Evolutionary conservation across 2,888 invertebrate species (phyloP).

Genomic region (Heliothis peltigera): DNA sequence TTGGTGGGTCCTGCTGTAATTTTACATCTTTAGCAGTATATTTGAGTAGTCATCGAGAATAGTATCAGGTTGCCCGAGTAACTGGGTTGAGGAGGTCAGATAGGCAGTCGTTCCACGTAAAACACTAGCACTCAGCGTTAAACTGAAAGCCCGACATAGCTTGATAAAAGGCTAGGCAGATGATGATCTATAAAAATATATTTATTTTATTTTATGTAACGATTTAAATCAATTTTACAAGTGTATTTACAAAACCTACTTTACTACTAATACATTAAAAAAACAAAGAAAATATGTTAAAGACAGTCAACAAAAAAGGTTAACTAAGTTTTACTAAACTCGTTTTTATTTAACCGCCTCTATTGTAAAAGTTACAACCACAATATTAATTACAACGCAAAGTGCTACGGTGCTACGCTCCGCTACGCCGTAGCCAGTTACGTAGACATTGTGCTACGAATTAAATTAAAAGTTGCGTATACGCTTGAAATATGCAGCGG

Average conservation of each 20-base stretch:
- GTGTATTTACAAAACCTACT: too few relatives aligned
- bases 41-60: too few relatives aligned
- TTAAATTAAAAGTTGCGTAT: constrained; percentile 16
- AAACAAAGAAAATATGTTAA: not conserved
- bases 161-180: too few relatives aligned
- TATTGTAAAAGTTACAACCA: constrained; percentile 16
- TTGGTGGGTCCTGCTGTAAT: too few relatives aligned
- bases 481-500: not conserved
- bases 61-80: too few relatives aligned
- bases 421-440: constrained; percentile 52
- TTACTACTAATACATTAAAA: not conserved
- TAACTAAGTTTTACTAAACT: not conserved
- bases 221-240: not conserved
- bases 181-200: too few relatives aligned
- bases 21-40: too few relatives aligned
- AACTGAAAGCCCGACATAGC: too few relatives aligned
- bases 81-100: too few relatives aligned
- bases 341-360: constrained; percentile 6
- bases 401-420: constrained; percentile 42
- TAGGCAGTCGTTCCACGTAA: too few relatives aligned
- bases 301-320: constrained; percentile 2
- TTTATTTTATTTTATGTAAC: too few relatives aligned
- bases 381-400: constrained; percentile 30
- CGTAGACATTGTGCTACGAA: constrained; percentile 39
- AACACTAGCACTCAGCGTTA: too few relatives aligned